A percentile compares a stretch with the other conserved stretches of the same genome.
Conservation (phyloP, 2,797 vertebrate genomes). For the Streptopelia turtur region DNA sequence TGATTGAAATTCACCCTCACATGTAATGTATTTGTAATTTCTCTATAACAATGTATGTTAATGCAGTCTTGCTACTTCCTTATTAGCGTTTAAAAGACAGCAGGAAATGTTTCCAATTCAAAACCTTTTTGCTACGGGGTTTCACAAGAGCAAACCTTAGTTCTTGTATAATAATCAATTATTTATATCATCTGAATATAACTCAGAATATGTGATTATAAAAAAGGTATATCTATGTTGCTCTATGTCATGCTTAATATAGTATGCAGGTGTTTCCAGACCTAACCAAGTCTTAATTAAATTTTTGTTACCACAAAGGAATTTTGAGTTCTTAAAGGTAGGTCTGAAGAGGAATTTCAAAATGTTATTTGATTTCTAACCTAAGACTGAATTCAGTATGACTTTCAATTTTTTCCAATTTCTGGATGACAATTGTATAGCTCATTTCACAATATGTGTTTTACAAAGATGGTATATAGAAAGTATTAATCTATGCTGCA, state of each 20-base stretch:
- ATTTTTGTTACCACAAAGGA: neutral
- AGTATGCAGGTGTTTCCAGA: neutral
- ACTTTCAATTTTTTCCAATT: neutral
- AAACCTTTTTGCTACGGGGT: neutral
- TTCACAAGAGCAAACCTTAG: neutral
- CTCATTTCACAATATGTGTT: neutral
- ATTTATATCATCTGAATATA: neutral
- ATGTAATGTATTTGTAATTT: slow-evolving; percentile 23
- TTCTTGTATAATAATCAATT: neutral
- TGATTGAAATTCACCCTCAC: slow-evolving; percentile 71
- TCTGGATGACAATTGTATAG: neutral
- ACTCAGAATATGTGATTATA: neutral
- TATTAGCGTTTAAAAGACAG: neutral
- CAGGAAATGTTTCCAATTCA: neutral
- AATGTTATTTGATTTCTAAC: neutral
- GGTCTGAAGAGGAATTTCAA: neutral
- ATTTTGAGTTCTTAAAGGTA: neutral
- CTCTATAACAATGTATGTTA: slow-evolving; percentile 23
- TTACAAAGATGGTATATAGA: neutral
- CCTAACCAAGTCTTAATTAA: neutral
- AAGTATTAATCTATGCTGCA: neutral
- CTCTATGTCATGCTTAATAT: neutral
- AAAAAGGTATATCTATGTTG: neutral
- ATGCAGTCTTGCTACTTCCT: slow-evolving; percentile 29
- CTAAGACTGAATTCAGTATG: neutral